These are phyloP conservation scores for Mylabris sibirica DNA, from an alignment of 2,888 invertebrate genomes.

Conservation along the genomic window DNA sequence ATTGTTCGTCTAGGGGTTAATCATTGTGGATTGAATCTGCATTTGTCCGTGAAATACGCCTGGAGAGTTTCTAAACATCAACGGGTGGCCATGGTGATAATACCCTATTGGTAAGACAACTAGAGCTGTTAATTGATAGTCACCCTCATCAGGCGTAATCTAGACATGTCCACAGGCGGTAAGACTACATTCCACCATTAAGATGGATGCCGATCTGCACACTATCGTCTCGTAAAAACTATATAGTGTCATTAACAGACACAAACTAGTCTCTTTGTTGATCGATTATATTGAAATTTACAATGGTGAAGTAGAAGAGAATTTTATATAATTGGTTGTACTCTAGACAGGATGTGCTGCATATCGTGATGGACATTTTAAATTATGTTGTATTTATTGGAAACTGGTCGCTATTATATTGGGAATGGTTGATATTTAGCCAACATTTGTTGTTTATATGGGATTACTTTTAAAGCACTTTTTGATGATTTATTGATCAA, in stretches of 20 bases:
- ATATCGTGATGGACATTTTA: background rate
- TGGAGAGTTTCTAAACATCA: slow-evolving; percentile 27
- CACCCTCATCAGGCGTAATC: slow-evolving; percentile 42
- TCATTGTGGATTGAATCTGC: background rate
- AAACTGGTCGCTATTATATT: no score
- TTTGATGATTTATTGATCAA: slow-evolving; percentile 41
- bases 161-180: slow-evolving; percentile 36
- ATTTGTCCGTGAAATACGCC: slow-evolving; percentile 4
- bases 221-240: background rate
- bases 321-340: no score
- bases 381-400: background rate
- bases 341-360: no score
- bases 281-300: background rate
- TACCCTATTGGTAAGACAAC: slow-evolving; percentile 34
- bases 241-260: background rate
- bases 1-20: background rate
- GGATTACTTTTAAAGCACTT: slow-evolving; percentile 14
- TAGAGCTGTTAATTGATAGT: slow-evolving; percentile 45
- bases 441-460: slow-evolving; percentile 25
- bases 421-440: background rate
- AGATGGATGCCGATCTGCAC: slow-evolving; percentile 31
- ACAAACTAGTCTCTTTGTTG: background rate
- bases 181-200: slow-evolving; percentile 33
- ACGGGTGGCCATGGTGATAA: slow-evolving; percentile 40
- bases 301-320: no score